Evolutionary conservation across 1,140 invertebrate genomes (phyloP), one percentile per base, ranked within the genome.

Genomic region (Drosophila novamexicana): DNA sequence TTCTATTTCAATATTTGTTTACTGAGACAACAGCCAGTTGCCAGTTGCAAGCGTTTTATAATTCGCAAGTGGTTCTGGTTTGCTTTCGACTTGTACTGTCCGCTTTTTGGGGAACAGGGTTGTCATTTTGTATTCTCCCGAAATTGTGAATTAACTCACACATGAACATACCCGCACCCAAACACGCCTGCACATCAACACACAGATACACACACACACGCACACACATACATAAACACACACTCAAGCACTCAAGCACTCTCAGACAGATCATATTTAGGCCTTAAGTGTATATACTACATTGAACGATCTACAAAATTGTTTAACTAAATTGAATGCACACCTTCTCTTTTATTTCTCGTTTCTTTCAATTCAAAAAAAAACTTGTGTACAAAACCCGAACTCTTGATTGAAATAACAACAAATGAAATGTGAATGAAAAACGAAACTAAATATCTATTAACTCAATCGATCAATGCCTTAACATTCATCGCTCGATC

Each of bases 321-420:
- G 79, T 75, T 78, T 75, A 68, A 90, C 85, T 89, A 89, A 89
- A 89, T 89, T 90, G 73, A 76, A 79, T 84, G 85, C 84, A 90
- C 84, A 84, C 80, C 84, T 89, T 89, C 75, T 89, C 84, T 89
- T 89, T 90, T 89, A 89, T 89, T 89, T 81, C 84, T 88, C 64
- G 77, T 84, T 89, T 88, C 83, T 89, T 80, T 90, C 77, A 75
- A 89, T 59, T 81, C 39, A 72, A 73, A 89, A 45, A 72, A 18
- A 73, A 89, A 45, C 59, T 66, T 80, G 73, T 69, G 66, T 77
- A 75, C 37, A 88, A 82, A 69, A 53, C 39, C 22, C 65, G 7
- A 62, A 62, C n/a, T 34, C 44, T 36, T 50, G 45, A 47, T 29
- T 18, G 47, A 49, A 75, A 72, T 75, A 84, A 88, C 70, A 54